Conservation (phyloP, 35 echinoderm and acorn worm genomes). For the Heliocidaris tuberculata region DNA sequence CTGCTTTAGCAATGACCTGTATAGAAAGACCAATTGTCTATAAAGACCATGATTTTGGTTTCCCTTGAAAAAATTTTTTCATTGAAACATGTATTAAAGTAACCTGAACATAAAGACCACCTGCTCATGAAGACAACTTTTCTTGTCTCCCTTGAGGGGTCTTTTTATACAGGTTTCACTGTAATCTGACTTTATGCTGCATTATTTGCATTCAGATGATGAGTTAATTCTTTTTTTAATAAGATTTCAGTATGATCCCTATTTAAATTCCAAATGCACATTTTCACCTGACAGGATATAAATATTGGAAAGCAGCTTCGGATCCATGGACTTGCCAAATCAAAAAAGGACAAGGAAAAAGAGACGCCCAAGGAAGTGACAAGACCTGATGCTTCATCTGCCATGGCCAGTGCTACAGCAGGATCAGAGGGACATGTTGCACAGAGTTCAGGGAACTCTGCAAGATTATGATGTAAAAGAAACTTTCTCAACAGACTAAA, state of each 20-base stretch:
- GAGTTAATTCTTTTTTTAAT: no score
- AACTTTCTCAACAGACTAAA: not conserved
- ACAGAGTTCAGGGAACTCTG: not conserved
- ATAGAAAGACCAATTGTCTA: no score
- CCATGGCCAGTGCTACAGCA: not conserved
- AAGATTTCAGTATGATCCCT: not conserved
- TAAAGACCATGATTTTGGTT: no score
- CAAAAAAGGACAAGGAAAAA: not conserved
- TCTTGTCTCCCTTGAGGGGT: no score
- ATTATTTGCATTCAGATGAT: not conserved
- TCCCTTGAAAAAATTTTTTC: no score
- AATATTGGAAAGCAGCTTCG: slow-evolving; percentile 35
- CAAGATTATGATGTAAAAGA: not conserved
- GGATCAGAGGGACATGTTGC: not conserved
- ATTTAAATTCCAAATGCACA: not conserved
- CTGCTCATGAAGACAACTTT: no score
- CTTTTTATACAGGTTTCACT: no score
- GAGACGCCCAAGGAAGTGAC: not conserved
- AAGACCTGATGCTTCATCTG: not conserved
- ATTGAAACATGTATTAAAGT: no score
- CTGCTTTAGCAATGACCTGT: no score
- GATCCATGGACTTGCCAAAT: slow-evolving; percentile 11
- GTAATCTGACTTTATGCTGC: not conserved
- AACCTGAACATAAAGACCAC: no score
- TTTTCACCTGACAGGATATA: not conserved